Evolutionary conservation across 2,797 vertebrate genomes (phyloP).

Genomic region (Knipowitschia caucasica): DNA sequence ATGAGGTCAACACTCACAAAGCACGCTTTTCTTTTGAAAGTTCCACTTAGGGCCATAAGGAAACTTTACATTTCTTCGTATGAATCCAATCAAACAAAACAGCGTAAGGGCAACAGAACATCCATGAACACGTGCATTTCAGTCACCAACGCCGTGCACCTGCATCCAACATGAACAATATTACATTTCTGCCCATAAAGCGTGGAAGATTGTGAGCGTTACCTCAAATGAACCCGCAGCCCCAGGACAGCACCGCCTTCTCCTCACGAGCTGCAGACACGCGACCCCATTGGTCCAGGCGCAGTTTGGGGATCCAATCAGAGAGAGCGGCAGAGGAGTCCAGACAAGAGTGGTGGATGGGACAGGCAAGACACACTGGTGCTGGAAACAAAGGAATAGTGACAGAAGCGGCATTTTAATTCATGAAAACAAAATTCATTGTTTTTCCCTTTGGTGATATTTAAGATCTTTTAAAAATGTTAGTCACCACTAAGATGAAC

Average conservation of each 20-base stretch:
- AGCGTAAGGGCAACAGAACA: neutral
- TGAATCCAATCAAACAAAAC: constrained; percentile 2
- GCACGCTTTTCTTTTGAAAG: constrained; percentile 43
- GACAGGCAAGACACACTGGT: too few species aligned
- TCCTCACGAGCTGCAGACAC: neutral
- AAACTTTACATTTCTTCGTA: constrained; percentile 21
- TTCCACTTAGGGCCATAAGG: neutral
- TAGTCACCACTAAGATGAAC: too few species aligned
- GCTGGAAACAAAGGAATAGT: too few species aligned
- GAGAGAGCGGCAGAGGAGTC: too few species aligned
- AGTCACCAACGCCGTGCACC: neutral
- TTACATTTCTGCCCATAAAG: neutral
- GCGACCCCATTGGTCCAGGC: constrained; percentile 19
- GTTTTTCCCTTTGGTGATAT: too few species aligned
- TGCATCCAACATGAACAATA: rapidly evolving
- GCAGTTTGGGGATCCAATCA: constrained; percentile 34
- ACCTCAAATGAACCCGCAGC: constrained; percentile 27
- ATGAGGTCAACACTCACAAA: neutral
- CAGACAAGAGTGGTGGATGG: neutral
- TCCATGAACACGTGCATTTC: neutral
- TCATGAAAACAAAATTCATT: too few species aligned
- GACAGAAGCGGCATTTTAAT: too few species aligned
- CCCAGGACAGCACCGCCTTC: constrained; percentile 8
- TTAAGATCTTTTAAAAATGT: too few species aligned
- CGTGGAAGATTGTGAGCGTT: neutral